Evolutionary conservation across 2,113 vertebrate genomes (phyloP).

Genomic region (Sylvicapra grimmia): DNA sequence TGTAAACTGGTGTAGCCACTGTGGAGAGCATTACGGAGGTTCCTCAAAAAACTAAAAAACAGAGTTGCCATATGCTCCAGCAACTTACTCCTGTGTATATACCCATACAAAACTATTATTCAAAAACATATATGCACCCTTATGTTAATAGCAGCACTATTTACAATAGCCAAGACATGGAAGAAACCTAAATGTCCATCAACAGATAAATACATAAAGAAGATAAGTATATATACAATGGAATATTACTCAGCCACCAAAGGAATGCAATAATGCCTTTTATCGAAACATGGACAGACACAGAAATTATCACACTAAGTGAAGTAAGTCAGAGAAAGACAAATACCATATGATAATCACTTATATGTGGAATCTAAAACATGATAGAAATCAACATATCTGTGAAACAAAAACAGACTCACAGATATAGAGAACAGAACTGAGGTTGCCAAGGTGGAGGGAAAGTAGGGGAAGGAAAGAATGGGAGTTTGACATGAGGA

Average conservation of each 20-base stretch:
- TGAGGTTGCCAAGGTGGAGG: not conserved
- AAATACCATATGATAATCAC: not conserved
- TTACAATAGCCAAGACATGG: not conserved
- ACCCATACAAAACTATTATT: not conserved
- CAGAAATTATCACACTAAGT: not conserved
- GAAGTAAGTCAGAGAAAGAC: not conserved
- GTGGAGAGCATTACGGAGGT: not conserved
- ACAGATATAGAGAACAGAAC: not conserved
- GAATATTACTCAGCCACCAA: not conserved
- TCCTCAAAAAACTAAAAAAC: not conserved
- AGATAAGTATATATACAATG: too few species aligned
- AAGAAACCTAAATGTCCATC: not conserved
- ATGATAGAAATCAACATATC: not conserved
- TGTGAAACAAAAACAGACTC: not conserved
- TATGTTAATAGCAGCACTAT: not conserved
- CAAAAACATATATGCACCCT: not conserved
- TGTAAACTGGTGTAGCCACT: not conserved
- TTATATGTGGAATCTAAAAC: not conserved
- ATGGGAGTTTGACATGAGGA: not conserved
- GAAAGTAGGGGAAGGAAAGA: not conserved
- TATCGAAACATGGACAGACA: not conserved
- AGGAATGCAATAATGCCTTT: not conserved
- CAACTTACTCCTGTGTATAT: not conserved
- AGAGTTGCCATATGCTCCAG: not conserved
- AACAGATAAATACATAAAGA: not conserved